phyloP scores from a whole-genome alignment of 2,113 vertebrate genomes.

The Phalacrocorax carbo region DNA sequence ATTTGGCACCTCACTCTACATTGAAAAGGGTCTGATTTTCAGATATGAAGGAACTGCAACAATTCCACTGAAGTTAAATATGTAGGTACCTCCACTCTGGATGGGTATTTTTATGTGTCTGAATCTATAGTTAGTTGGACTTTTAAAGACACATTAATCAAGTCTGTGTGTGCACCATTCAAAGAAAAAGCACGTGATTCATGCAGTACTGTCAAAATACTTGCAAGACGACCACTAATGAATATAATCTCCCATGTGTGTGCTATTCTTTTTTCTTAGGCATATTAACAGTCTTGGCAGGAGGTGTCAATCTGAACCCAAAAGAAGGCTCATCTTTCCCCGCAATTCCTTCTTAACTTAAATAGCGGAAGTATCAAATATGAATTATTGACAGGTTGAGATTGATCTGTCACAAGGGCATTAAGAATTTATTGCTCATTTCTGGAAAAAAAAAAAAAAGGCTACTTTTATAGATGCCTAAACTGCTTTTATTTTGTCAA shows the following conservation, averaged over 20 bases:
- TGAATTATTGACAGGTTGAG: conserved; percentile 34
- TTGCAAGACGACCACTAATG: not conserved
- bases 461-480: not conserved
- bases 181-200: not conserved
- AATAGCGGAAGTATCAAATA: not conserved
- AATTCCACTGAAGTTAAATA: not conserved
- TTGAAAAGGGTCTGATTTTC: not conserved
- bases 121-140: not conserved
- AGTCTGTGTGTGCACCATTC: not conserved
- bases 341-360: not conserved
- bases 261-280: not conserved
- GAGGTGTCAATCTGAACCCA: not conserved
- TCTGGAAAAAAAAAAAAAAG: not conserved
- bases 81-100: not conserved
- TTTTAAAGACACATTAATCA: not conserved
- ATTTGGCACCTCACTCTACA: not conserved
- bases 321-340: not conserved
- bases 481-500: not conserved
- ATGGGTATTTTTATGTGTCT: not conserved
- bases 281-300: not conserved
- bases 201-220: not conserved
- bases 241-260: not conserved
- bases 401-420: conserved; percentile 5
- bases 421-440: conserved; percentile 31
- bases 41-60: not conserved